These are phyloP conservation scores for Chroicocephalus ridibundus DNA, from an alignment of 2,113 vertebrate species.

Conservation along the genomic window DNA sequence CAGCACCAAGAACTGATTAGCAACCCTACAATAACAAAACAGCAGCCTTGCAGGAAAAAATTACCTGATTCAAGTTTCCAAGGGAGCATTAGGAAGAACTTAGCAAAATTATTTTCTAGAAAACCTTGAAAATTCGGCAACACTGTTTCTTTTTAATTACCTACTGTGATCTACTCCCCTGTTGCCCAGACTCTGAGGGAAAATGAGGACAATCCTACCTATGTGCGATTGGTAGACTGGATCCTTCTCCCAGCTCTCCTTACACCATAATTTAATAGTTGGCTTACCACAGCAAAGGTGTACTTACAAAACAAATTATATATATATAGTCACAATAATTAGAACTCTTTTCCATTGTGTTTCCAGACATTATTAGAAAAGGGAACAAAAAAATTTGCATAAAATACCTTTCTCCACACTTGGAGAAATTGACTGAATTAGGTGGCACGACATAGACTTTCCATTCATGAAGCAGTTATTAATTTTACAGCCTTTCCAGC, in stretches of 20 bases:
- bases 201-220: background rate
- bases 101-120: background rate
- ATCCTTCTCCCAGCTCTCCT: background rate
- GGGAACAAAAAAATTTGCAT: background rate
- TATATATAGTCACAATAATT: background rate
- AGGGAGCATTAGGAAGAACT: background rate
- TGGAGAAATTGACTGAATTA: background rate
- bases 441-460: background rate
- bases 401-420: background rate
- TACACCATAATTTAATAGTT: background rate
- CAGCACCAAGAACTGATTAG: background rate
- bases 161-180: background rate
- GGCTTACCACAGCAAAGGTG: background rate
- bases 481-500: background rate
- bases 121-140: background rate
- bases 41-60: background rate
- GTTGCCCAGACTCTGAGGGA: background rate
- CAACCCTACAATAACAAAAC: background rate
- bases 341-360: background rate
- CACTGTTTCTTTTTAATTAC: background rate
- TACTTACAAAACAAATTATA: background rate
- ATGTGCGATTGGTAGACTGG: background rate
- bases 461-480: background rate
- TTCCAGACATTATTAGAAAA: conserved; percentile 8
- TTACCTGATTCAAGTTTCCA: background rate